Evolutionary conservation across 1,140 invertebrate genomes (phyloP).

Genomic region (Trissolcus basalis): DNA sequence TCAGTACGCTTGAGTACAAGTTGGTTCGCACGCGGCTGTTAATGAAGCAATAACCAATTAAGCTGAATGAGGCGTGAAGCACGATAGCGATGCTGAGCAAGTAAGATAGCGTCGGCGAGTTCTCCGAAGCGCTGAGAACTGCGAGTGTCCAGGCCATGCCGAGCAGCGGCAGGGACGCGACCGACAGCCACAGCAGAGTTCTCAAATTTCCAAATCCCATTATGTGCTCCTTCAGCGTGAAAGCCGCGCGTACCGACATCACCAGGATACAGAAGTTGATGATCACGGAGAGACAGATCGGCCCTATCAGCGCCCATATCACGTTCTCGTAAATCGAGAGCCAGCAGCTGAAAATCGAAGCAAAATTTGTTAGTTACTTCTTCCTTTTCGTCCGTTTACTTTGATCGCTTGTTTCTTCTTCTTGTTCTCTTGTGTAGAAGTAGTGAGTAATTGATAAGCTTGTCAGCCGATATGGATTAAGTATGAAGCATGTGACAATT

Average conservation of each 20-base stretch:
- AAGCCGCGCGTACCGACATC: conserved; percentile 91
- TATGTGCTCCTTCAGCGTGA: conserved; percentile 92
- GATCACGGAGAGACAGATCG: conserved; percentile 85
- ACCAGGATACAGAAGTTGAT: conserved; percentile 88
- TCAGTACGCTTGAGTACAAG: conserved; percentile 80
- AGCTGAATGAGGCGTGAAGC: conserved; percentile 85
- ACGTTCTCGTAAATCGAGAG: conserved; percentile 93
- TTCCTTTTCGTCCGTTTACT: neutral
- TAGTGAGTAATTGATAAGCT: too few relatives aligned
- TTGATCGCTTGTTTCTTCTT: neutral
- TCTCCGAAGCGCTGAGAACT: conserved; percentile 87
- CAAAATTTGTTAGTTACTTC: neutral
- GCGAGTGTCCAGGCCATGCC: conserved; percentile 88
- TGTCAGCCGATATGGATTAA: too few relatives aligned
- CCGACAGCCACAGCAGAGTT: conserved; percentile 88
- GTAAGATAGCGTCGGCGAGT: conserved; percentile 83
- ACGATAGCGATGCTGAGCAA: conserved; percentile 83
- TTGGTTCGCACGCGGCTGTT: conserved; percentile 86
- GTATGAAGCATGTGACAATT: too few relatives aligned
- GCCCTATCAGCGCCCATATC: conserved; percentile 93
- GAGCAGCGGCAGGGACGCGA: conserved; percentile 86
- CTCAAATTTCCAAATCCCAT: conserved; percentile 93
- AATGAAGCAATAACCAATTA: conserved; percentile 89
- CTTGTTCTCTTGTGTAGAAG: too few relatives aligned
- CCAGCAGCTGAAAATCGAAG: conserved; percentile 86